phyloP scores from a whole-genome alignment of 2,888 invertebrate genomes.

The Drosophila robusta region DNA sequence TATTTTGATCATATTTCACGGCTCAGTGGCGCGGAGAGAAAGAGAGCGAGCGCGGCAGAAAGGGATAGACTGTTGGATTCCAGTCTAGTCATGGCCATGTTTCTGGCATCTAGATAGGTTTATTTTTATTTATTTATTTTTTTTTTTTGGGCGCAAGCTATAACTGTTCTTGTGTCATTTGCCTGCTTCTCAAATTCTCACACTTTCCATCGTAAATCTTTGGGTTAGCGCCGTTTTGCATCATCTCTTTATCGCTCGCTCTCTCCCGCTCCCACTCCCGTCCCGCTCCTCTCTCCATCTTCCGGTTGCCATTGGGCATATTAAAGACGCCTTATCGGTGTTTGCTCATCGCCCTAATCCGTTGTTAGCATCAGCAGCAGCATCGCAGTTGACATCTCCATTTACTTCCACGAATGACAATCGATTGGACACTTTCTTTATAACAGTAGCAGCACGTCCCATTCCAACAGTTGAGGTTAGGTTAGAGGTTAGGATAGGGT shows the following conservation, averaged over 20 bases:
- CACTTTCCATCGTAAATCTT: slow-evolving; percentile 81
- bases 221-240: slow-evolving; percentile 70
- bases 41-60: slow-evolving; percentile 7
- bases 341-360: slow-evolving; percentile 65
- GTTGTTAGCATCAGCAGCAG: slow-evolving; percentile 53
- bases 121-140: neutral
- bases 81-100: slow-evolving; percentile 56
- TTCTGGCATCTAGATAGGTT: slow-evolving; percentile 27
- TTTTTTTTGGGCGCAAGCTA: slow-evolving; percentile 31
- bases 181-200: slow-evolving; percentile 71
- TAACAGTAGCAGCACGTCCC: slow-evolving; percentile 40
- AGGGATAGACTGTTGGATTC: slow-evolving; percentile 45
- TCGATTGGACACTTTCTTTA: slow-evolving; percentile 32
- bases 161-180: slow-evolving; percentile 72
- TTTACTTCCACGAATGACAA: slow-evolving; percentile 69
- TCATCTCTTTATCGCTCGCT: slow-evolving; percentile 46
- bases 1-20: slow-evolving; percentile 81
- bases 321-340: slow-evolving; percentile 67
- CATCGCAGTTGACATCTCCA: slow-evolving; percentile 66
- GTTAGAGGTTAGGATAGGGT: slow-evolving; percentile 14
- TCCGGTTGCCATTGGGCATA: slow-evolving; percentile 50
- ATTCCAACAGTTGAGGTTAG: slow-evolving; percentile 26
- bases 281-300: slow-evolving; percentile 10
- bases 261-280: slow-evolving; percentile 3
- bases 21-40: slow-evolving; percentile 45